Evolutionary conservation across 2,113 vertebrate species (phyloP).

Genomic region (Trematomus loennbergii): DNA sequence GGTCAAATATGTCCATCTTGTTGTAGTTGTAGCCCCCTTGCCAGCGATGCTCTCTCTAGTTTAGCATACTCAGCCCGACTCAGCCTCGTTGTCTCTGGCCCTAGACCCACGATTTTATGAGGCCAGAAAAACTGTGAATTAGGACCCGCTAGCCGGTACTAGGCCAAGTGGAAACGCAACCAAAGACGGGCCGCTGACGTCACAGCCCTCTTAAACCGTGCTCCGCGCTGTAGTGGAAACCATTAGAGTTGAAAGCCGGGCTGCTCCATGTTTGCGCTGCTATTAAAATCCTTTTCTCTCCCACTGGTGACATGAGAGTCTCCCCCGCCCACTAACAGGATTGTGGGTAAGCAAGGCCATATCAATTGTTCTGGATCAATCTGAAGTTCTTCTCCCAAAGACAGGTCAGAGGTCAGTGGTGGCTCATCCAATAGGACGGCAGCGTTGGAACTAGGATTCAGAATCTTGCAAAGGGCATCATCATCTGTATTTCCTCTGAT

Average conservation of each 20-base stretch:
- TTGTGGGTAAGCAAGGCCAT: background rate
- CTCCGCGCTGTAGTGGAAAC: no score
- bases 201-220: no score
- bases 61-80: no score
- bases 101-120: no score
- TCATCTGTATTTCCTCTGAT: background rate
- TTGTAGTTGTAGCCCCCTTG: no score
- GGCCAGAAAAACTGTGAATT: no score
- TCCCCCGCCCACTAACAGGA: constrained; percentile 37
- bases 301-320: constrained; percentile 42
- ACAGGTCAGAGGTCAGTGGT: constrained; percentile 39
- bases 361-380: constrained; percentile 14
- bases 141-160: no score
- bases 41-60: no score
- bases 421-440: background rate
- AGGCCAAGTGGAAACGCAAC: no score
- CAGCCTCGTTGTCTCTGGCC: no score
- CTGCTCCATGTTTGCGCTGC: constrained; percentile 40
- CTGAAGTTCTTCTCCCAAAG: background rate
- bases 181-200: no score
- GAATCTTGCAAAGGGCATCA: background rate
- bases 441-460: constrained; percentile 3
- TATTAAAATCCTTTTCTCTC: constrained; percentile 44
- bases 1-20: no score
- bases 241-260: constrained; percentile 54